These are phyloP conservation scores for Menidia beryllina DNA, from an alignment of 2,113 vertebrate genomes.

Conservation along the genomic window DNA sequence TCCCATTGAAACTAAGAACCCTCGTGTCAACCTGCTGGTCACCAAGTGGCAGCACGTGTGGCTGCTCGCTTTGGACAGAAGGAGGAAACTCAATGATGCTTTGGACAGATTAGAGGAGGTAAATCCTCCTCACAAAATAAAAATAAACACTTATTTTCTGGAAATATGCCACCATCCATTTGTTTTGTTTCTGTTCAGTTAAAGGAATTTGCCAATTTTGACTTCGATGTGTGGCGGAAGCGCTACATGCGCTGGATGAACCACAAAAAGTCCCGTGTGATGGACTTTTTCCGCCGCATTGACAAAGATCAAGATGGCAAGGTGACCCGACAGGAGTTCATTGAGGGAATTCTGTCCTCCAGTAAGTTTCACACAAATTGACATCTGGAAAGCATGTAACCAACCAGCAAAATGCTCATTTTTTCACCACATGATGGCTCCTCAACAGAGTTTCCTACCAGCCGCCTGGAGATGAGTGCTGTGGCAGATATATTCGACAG, in stretches of 20 bases:
- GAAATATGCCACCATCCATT: not conserved
- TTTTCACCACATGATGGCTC: not conserved
- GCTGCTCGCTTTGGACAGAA: conserved; percentile 95
- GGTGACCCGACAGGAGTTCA: conserved; percentile 98
- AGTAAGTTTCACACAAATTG: conserved; percentile 84
- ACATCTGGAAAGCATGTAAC: not conserved
- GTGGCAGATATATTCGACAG: conserved; percentile 99
- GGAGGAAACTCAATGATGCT: conserved; percentile 95
- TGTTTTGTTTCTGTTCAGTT: conserved; percentile 79
- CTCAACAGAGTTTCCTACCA: conserved; percentile 92
- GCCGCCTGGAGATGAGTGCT: conserved; percentile 96
- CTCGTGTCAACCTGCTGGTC: conserved; percentile 92
- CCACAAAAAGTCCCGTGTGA: conserved; percentile 98
- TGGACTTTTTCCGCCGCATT: conserved; percentile 99
- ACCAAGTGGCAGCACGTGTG: conserved; percentile 99
- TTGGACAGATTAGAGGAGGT: conserved; percentile 98
- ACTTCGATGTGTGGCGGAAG: conserved; percentile 98
- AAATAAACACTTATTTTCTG: not conserved
- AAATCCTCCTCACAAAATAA: not conserved
- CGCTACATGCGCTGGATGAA: conserved; percentile 99
- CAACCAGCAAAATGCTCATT: not conserved
- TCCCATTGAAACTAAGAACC: conserved; percentile 95
- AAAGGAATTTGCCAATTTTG: conserved; percentile 97
- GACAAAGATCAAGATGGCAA: conserved; percentile 99
- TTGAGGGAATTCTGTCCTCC: conserved; percentile 97